Evolutionary conservation across 1,140 invertebrate genomes (phyloP).

Genomic region (Cyclina sinensis): DNA sequence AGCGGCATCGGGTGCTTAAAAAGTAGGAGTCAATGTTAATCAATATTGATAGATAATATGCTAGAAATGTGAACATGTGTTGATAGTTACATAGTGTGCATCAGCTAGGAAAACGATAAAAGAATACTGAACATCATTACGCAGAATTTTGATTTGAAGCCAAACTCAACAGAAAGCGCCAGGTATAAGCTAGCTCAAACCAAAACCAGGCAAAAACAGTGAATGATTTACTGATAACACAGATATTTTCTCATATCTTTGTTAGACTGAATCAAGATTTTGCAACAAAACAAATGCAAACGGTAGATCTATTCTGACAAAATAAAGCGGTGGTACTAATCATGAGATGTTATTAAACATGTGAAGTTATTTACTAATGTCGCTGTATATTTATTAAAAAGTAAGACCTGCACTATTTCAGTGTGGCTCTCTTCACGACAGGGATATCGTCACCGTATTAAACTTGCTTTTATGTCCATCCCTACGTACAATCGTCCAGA

Average conservation of each 20-base stretch:
- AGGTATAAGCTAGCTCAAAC: not conserved
- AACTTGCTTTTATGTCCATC: too few species aligned
- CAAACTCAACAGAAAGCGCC: not conserved
- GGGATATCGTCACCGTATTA: too few species aligned
- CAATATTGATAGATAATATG: not conserved
- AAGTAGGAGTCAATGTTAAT: not conserved
- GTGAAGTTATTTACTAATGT: not conserved
- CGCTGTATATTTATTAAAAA: too few species aligned
- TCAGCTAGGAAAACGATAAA: not conserved
- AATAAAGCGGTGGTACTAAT: not conserved
- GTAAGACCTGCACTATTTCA: too few species aligned
- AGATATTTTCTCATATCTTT: not conserved
- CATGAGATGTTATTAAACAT: not conserved
- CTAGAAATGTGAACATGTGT: not conserved
- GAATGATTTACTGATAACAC: not conserved
- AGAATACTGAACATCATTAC: not conserved
- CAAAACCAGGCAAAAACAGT: not conserved
- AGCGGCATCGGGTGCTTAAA: not conserved
- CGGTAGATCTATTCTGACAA: not conserved
- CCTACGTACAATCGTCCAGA: too few species aligned
- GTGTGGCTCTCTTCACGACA: too few species aligned
- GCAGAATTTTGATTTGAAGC: not conserved
- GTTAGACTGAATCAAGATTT: not conserved
- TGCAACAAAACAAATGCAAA: not conserved
- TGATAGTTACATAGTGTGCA: not conserved